These are phyloP conservation scores for Galeopsomyia nigrocyanea DNA, from an alignment of 2,888 invertebrate species.

Conservation along the genomic window DNA sequence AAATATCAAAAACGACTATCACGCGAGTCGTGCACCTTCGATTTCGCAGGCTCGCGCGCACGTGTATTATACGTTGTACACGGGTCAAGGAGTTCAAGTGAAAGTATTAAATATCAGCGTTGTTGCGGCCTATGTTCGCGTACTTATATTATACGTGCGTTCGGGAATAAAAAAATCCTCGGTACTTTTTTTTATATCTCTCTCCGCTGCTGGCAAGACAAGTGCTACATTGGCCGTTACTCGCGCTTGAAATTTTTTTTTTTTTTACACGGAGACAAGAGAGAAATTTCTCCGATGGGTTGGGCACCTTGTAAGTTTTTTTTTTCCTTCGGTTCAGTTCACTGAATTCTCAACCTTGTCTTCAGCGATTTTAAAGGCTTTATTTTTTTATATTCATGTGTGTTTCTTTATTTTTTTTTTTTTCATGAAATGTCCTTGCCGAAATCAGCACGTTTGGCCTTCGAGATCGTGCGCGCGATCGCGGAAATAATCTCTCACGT, in stretches of 20 bases:
- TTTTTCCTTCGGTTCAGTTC: too few relatives aligned
- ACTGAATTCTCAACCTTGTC: too few relatives aligned
- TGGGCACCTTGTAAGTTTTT: background rate
- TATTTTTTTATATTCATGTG: background rate
- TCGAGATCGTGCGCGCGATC: constrained; percentile 11
- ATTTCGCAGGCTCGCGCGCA: background rate
- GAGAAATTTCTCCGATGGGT: constrained; percentile 31
- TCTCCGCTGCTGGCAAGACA: too few relatives aligned
- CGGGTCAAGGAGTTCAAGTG: constrained; percentile 67
- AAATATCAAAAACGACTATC: too few relatives aligned
- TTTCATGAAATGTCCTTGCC: constrained; percentile 11
- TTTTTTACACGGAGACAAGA: background rate
- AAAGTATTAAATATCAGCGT: constrained; percentile 66
- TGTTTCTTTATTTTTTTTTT: background rate
- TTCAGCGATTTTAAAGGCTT: too few relatives aligned
- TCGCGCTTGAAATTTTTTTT: background rate
- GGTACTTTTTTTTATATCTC: constrained; percentile 23
- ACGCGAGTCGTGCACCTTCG: too few relatives aligned
- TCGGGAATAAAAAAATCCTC: constrained; percentile 35
- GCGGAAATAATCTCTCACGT: constrained; percentile 28
- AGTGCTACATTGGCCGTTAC: too few relatives aligned
- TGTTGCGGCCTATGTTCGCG: constrained; percentile 10
- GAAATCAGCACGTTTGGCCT: constrained; percentile 17
- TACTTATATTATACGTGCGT: constrained; percentile 41
- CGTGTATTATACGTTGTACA: constrained; percentile 39